phyloP scores from a whole-genome alignment of 1,140 invertebrate species.

The Heliconius eleuchia region DNA sequence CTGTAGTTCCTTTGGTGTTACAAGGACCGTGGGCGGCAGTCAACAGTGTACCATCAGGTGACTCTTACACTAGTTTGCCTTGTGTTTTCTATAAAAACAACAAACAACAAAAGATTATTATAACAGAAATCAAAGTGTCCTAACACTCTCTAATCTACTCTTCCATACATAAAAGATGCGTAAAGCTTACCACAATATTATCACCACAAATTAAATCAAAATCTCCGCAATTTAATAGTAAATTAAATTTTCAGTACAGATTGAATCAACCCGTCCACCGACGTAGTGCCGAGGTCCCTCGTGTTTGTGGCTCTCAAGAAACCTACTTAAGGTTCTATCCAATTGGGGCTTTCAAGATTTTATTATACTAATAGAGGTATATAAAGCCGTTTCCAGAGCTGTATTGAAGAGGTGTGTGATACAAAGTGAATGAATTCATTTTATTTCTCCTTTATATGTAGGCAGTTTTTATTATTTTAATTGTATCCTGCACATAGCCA shows the following conservation, averaged over 20 bases:
- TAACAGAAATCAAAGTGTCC: not conserved
- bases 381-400: not conserved
- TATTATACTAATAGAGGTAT: not conserved
- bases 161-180: too few relatives aligned
- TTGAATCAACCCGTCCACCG: constrained; percentile 9
- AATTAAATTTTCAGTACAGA: constrained; percentile 12
- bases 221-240: constrained; percentile 13
- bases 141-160: too few relatives aligned
- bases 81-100: too few relatives aligned
- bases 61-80: not conserved
- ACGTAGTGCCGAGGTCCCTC: not conserved
- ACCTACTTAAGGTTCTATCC: constrained; percentile 2
- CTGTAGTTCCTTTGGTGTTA: too few relatives aligned
- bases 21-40: too few relatives aligned
- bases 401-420: not conserved
- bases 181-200: not conserved
- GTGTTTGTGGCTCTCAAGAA: constrained; percentile 3
- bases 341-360: constrained; percentile 6
- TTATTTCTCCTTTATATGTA: not conserved
- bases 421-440: not conserved
- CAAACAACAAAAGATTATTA: too few relatives aligned
- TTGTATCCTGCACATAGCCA: too few relatives aligned
- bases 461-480: too few relatives aligned
- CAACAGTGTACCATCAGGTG: too few relatives aligned
- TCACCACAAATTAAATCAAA: not conserved